Base-by-base conservation (phyloP, 2,888 invertebrate species). In the Nemapogon koenigi region DNA sequence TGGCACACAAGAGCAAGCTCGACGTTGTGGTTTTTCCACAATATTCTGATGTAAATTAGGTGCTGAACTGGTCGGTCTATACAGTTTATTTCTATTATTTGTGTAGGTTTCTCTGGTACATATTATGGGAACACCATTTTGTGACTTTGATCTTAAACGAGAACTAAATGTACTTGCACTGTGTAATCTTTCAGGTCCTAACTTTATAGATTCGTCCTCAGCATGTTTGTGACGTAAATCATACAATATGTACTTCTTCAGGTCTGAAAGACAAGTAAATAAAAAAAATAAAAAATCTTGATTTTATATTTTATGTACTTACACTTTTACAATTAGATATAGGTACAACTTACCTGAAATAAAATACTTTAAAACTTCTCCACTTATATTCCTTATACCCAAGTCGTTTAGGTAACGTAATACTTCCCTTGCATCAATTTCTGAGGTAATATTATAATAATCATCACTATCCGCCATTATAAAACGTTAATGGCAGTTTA, bases 311-410 rank as follows among this genome's bases (percentile, higher is more conserved):
- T 13, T 8, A 13, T n/a, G 22, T 22, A 10, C 22, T 22, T 22
- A 29, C 17, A 4, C 29, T 26, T 26, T 14, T 18, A 27, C 32
- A 46, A 30, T 27, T 22, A 39, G 26, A 36, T 16, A 27, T 15
- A 6, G 8, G 10, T 30, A 14, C 3, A 11, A 44, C 43, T 57
- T 70, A 90, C 91, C 90, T 82, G 83, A 86, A 55, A 91, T 86
- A 60, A 91, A 91, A 58, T 85, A 86, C 70, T 89, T 89, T 38
- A 91, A 69, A 55, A 90, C 88, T 59, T 85, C 82, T 13, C 86
- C 85, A 42, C 85, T 86, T 47, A 91, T 85, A 55, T 90, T 89
- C 40, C 84, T 82, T 55, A 89, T 90, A 40, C 91, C 91, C 51
- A 90, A 69, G 53, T 87, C 82, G 66, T 90, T 89, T 50, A 91